Evolutionary conservation across 2,888 invertebrate species (phyloP).

Genomic region (Pteria penguin): DNA sequence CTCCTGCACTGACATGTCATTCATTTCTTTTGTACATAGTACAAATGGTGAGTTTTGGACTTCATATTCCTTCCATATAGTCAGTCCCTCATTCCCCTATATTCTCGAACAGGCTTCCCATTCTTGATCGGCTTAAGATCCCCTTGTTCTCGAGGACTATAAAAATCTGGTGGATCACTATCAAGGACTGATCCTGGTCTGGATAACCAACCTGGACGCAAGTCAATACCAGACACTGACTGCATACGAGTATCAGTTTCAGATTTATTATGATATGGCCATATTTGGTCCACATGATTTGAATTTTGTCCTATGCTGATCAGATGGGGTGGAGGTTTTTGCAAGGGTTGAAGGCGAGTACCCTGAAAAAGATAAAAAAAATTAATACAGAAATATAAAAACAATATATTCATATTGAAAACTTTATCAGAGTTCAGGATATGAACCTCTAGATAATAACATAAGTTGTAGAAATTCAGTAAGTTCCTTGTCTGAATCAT

Average conservation of each 20-base stretch:
- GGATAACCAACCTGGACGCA: slow-evolving; percentile 59
- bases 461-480: too few relatives aligned
- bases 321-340: slow-evolving; percentile 47
- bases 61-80: neutral
- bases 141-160: slow-evolving; percentile 52
- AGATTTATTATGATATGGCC: slow-evolving; percentile 55
- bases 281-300: slow-evolving; percentile 46
- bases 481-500: too few relatives aligned
- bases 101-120: slow-evolving; percentile 51
- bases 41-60: neutral
- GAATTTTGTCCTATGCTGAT: slow-evolving; percentile 38
- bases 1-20: too few relatives aligned
- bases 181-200: slow-evolving; percentile 59
- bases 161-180: slow-evolving; percentile 51
- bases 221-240: slow-evolving; percentile 49
- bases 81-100: slow-evolving; percentile 42
- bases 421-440: too few relatives aligned
- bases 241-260: slow-evolving; percentile 50
- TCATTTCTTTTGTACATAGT: neutral
- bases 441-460: too few relatives aligned
- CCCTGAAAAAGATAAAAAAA: slow-evolving; percentile 52
- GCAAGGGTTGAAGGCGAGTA: slow-evolving; percentile 60
- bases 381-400: too few relatives aligned
- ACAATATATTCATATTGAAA: too few relatives aligned
- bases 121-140: slow-evolving; percentile 57